Percentiles rank a stretch among this genome's conserved stretches.
phyloP scores from a whole-genome alignment of 92 coral and sea anemone genomes.

The Muricea muricata region DNA sequence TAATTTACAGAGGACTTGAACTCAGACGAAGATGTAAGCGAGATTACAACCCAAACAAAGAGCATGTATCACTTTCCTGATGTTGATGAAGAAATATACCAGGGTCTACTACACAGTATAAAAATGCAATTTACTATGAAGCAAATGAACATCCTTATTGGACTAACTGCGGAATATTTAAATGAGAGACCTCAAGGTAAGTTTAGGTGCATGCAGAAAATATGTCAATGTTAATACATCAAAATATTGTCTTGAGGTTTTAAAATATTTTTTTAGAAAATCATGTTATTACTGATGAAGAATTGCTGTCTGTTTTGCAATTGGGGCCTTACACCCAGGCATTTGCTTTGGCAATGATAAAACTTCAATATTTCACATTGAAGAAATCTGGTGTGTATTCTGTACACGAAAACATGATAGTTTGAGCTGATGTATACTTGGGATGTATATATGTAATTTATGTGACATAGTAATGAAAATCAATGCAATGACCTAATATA shows the following conservation, averaged over 20 bases:
- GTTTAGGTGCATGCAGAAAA: too few relatives aligned
- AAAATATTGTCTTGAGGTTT: too few relatives aligned
- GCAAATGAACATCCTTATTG: constrained; percentile 19
- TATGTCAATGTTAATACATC: too few relatives aligned
- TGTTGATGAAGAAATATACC: background rate
- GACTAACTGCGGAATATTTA: background rate
- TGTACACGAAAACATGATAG: background rate
- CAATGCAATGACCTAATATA: too few relatives aligned
- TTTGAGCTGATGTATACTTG: too few relatives aligned
- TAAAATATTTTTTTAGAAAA: too few relatives aligned
- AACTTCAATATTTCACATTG: constrained; percentile 13
- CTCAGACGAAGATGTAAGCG: too few relatives aligned
- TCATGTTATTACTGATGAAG: constrained; percentile 36
- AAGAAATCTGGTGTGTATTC: background rate
- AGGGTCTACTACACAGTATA: constrained; percentile 1
- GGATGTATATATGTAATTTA: too few relatives aligned
- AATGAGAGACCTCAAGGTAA: background rate
- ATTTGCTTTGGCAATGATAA: constrained; percentile 19
- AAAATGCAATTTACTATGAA: constrained; percentile 24
- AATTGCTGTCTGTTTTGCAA: background rate
- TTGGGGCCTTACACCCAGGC: constrained; percentile 17
- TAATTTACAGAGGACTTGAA: too few relatives aligned
- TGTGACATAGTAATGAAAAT: too few relatives aligned
- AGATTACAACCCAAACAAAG: background rate
- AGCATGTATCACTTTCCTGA: background rate